Base-by-base conservation (phyloP, 1,140 invertebrate genomes). In the Pararge aegeria region DNA sequence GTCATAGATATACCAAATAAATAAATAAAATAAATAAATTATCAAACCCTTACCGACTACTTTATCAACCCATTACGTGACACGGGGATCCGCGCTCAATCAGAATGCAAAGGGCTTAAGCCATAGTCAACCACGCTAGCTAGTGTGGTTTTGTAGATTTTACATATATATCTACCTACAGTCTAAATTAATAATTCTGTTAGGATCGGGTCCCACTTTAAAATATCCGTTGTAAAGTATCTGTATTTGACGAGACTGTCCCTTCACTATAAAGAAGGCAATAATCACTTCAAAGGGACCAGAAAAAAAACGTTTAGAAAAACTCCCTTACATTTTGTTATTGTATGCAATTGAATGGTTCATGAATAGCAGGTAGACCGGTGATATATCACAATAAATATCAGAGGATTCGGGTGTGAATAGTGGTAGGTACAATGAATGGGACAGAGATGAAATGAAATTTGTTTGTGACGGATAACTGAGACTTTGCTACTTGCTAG, bases 281-380 rank as follows among this genome's bases (percentile, higher is more conserved):
- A 27, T 27, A n/a, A 27, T 27, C 20, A 15, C 19, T 49, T 27
- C 20, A 15, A 49, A 15, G 29, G 1, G 13, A 15, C 2, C 2
- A 12, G 13, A 12, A 49, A 13, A 49, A 49, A 27, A 49, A 20
- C 13, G 1, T 46, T 5, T 6, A 13, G 12, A 49, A 49, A 49
- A 49, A 49, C 13, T 49, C n/a, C 29, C 3, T 27, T 49, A 49
- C 46, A 49, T 49, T 49, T 49, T 24, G 15, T 16, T 49, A 29
- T 49, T 13, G 46, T 46, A 46, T 19, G 20, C 20, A 46, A 46
- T 24, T 20, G 27, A 51, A 20, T 50, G 42, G 21, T 37, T 52
- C 27, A 55, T 58, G 50, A 50, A 58, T 56, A 65, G 59, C 77
- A 80, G 76, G 76, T 79, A 79, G 66, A 57, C 57, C 53, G 74